Base-by-base conservation (phyloP, 2,888 invertebrate genomes). In the Zygogramma bicolorata region DNA sequence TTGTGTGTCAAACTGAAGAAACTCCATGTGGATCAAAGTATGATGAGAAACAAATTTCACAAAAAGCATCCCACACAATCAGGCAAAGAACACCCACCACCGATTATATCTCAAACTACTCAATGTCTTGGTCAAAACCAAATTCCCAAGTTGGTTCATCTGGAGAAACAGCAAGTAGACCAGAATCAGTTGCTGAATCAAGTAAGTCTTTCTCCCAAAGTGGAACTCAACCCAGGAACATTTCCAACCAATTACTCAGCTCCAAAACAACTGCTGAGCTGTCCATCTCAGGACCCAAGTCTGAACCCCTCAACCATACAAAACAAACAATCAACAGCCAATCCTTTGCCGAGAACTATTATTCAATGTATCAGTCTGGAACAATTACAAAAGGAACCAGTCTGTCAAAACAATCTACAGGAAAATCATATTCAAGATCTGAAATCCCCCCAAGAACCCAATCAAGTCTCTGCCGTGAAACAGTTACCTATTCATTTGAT, bases 401-500 rank as follows among this genome's bases (percentile, higher is more conserved):
- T 20, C 22, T 2, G n/a, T 25, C 57, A 10, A 57, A 27, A 22
- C 65, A 65, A n/a, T 22, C 53, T 13, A 34, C 31, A 10, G 18
- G 40, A 5, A 27, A 27, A 18, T 29, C 59, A 27, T 59, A 59
- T 29, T 15, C 29, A 18, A 46, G 60, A 34, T 34, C 34, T 38
- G 58, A 60, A 49, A 18, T 60, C 59, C 60, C 42, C 27, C 5
- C 40, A 53, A 27, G 53, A 57, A 20, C 25, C 27, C 22, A 62
- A 38, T 53, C 63, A 65, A 46, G 29, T 38, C 60, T 13, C 57
- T 53, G 65, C 15, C 63, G 8, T 20, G 61, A 68, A 13, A n/a
- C 68, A 42, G 61, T 38, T 58, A 40, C 25, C 15, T 40, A 27
- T 68, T 61, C 68, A 13, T 10, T 42, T 71, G 67, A 61, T 63